phyloP scores from a whole-genome alignment of 2,113 vertebrate genomes.

The Sylvilagus bachmani region DNA sequence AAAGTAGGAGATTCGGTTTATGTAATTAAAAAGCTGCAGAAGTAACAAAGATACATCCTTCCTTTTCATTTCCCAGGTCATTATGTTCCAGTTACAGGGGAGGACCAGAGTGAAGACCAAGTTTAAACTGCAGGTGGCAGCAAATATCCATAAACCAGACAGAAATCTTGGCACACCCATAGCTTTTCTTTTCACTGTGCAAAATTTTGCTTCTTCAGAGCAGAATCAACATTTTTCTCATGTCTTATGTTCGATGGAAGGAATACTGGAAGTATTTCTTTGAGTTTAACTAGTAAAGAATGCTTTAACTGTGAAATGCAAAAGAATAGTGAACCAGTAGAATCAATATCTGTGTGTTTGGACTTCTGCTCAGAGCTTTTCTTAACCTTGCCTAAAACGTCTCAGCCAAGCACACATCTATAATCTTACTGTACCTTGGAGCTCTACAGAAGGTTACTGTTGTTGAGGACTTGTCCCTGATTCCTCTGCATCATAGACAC shows the following conservation, averaged over 20 bases:
- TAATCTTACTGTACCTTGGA: background rate
- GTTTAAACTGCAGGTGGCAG: constrained; percentile 89
- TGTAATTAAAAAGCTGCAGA: background rate
- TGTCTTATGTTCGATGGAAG: background rate
- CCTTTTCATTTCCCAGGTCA: background rate
- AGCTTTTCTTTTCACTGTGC: background rate
- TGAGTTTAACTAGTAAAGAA: background rate
- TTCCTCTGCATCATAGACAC: background rate
- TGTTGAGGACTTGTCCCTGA: background rate
- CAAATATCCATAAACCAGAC: constrained; percentile 82
- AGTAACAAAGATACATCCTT: background rate
- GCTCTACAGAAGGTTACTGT: background rate
- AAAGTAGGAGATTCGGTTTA: background rate
- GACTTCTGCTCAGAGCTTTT: background rate
- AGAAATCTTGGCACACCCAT: background rate
- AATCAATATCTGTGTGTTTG: background rate
- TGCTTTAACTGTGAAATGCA: background rate
- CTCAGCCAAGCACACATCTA: background rate
- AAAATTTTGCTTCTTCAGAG: background rate
- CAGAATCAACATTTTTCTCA: background rate
- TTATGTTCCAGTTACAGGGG: background rate
- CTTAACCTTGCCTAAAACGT: background rate
- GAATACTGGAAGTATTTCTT: background rate
- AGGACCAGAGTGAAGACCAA: constrained; percentile 32
- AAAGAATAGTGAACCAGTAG: background rate